Conservation (phyloP, 2,797 vertebrate species). For the Prunella strophiata region DNA sequence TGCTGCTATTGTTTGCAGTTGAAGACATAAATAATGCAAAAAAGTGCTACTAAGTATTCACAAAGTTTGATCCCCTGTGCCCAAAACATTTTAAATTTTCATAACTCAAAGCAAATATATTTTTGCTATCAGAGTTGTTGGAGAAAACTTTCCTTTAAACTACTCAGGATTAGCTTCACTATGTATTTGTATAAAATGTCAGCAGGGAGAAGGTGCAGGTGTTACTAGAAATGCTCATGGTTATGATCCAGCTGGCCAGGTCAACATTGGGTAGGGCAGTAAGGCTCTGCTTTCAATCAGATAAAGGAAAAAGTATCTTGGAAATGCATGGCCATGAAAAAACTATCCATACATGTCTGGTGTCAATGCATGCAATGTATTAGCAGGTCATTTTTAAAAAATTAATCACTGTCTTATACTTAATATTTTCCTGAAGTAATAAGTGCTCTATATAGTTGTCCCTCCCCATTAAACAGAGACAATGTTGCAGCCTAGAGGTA, state of each 20-base stretch:
- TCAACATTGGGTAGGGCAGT: background rate
- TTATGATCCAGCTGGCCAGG: background rate
- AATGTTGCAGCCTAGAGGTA: constrained; percentile 46
- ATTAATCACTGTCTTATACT: background rate
- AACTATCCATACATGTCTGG: background rate
- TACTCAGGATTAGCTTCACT: background rate
- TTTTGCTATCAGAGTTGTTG: constrained; percentile 8
- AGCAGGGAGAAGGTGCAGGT: background rate
- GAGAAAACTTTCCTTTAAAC: constrained; percentile 5
- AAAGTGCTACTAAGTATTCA: background rate
- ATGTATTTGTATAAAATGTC: background rate
- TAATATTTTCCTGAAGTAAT: background rate
- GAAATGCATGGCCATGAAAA: background rate
- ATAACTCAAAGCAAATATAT: constrained; percentile 50
- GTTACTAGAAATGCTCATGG: background rate
- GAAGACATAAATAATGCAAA: constrained; percentile 62
- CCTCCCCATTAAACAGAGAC: background rate
- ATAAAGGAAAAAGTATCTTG: background rate
- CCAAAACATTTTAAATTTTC: constrained; percentile 63
- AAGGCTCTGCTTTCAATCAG: background rate
- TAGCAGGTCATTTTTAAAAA: background rate
- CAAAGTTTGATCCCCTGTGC: constrained; percentile 45
- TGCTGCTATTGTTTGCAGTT: constrained; percentile 37
- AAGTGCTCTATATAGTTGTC: background rate
- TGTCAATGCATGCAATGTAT: background rate